These are phyloP conservation scores for Selene dorsalis DNA, from an alignment of 2,797 vertebrate genomes.

Conservation along the genomic window DNA sequence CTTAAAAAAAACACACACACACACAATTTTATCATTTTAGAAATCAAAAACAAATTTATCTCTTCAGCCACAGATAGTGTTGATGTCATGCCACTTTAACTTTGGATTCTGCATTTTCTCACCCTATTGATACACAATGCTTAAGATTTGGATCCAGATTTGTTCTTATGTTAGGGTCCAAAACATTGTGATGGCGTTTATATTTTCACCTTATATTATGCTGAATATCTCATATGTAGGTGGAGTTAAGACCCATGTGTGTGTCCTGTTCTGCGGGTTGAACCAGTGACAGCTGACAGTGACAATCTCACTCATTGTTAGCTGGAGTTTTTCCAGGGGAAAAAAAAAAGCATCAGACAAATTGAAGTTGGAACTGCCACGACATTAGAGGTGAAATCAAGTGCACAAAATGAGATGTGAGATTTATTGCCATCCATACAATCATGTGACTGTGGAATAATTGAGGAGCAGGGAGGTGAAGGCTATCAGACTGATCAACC, in stretches of 20 bases:
- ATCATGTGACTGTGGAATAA: slow-evolving; percentile 68
- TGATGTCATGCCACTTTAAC: background rate
- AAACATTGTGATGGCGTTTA: background rate
- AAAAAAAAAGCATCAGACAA: slow-evolving; percentile 24
- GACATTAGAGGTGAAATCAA: slow-evolving; percentile 65
- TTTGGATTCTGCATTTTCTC: background rate
- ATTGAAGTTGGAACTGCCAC: slow-evolving; percentile 50
- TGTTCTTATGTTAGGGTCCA: background rate
- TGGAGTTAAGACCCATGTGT: slow-evolving; percentile 1
- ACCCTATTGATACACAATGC: background rate
- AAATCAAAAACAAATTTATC: background rate
- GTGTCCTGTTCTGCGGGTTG: slow-evolving; percentile 21
- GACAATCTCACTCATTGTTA: slow-evolving; percentile 36
- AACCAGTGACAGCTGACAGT: slow-evolving; percentile 39
- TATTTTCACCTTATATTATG: background rate
- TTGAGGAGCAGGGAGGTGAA: slow-evolving; percentile 56
- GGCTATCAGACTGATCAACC: slow-evolving; percentile 72
- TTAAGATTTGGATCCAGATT: background rate
- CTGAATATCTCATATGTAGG: slow-evolving; percentile 3
- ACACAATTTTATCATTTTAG: background rate
- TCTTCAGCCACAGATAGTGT: background rate
- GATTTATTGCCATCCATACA: slow-evolving; percentile 66
- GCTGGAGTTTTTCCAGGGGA: slow-evolving; percentile 33
- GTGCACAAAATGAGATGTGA: slow-evolving; percentile 59
- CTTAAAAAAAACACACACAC: background rate